Base-by-base conservation (phyloP, 2,888 invertebrate species). In the Drosophila suboccidentalis region DNA sequence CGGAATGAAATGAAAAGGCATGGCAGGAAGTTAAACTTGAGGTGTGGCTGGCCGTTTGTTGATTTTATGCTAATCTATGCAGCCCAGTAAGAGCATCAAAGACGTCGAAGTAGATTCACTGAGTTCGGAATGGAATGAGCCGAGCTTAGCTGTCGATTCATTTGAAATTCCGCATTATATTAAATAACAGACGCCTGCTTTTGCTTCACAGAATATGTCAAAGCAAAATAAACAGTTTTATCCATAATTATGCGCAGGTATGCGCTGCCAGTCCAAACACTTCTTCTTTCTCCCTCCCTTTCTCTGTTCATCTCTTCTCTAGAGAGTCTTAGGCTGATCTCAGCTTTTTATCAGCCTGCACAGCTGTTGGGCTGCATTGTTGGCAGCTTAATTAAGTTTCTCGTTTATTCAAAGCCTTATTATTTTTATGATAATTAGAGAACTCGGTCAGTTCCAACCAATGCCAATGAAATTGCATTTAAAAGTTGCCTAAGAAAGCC, bases 41-140 rank as follows among this genome's bases (percentile, higher is more conserved):
- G 66, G 60, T 60, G 80, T 71, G 64, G 59, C 43, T 70, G 66
- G 61, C 41, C 36, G 51, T 9, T 55, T 75, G 84, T 72, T 83
- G 89, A 83, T 79, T 84, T 77, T 81, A 89, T 85, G 85, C 89
- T 86, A 86, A 86, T 89, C 89, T 87, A 71, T 84, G 78, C 82
- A 84, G 66, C 74, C 69, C 71, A 60, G 65, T 55, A 29, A 43
- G 34, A 75, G 87, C 63, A 75, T 74, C 87, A 75, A 84, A 80
- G 78, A 64, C 62, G 53, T 49, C 44, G 44, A 44, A 44, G 34
- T 22, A n/a, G 53, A 19, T 39, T 19, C 22, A 54, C 39, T 49
- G 36, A 58, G 58, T 8, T 22, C 36, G 11, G 26, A 15, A 13
- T 44, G 22, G 46, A 19, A 13, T 41, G 34, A 41, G 26, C 26